These are phyloP conservation scores for Achlya flavicornis DNA, from an alignment of 2,888 invertebrate species.

Conservation along the genomic window DNA sequence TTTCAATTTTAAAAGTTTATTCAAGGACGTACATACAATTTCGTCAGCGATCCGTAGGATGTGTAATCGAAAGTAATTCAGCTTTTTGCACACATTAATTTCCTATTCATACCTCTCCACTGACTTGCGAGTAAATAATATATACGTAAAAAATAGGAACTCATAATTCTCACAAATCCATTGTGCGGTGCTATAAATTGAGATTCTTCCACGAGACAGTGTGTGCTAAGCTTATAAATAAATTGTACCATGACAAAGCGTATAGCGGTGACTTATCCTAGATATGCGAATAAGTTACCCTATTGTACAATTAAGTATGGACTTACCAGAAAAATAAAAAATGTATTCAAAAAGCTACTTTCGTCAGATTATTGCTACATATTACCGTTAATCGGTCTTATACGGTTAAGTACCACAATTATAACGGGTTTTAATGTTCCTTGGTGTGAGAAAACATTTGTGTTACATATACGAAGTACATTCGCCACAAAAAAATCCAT, in stretches of 20 bases:
- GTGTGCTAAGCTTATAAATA: slow-evolving; percentile 53
- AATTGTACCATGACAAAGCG: slow-evolving; percentile 67
- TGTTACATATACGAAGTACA: too few relatives aligned
- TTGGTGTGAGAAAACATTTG: too few relatives aligned
- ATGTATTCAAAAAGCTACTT: neutral
- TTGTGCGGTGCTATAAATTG: slow-evolving; percentile 42
- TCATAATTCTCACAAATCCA: slow-evolving; percentile 30
- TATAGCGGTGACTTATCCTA: slow-evolving; percentile 58
- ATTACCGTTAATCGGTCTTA: neutral
- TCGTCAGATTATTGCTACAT: neutral
- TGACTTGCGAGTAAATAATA: neutral
- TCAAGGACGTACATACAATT: neutral
- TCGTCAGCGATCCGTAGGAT: neutral
- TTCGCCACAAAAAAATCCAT: too few relatives aligned
- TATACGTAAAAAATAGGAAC: slow-evolving; percentile 17
- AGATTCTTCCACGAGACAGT: neutral
- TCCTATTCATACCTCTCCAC: neutral
- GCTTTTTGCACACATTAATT: neutral
- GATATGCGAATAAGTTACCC: slow-evolving; percentile 19
- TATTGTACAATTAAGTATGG: slow-evolving; percentile 20
- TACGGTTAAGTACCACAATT: too few relatives aligned
- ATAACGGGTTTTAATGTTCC: too few relatives aligned
- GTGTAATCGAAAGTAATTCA: neutral
- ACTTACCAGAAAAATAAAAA: slow-evolving; percentile 14
- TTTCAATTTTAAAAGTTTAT: too few relatives aligned